Conservation (phyloP, 2,797 vertebrate genomes). For the Varecia variegata region DNA sequence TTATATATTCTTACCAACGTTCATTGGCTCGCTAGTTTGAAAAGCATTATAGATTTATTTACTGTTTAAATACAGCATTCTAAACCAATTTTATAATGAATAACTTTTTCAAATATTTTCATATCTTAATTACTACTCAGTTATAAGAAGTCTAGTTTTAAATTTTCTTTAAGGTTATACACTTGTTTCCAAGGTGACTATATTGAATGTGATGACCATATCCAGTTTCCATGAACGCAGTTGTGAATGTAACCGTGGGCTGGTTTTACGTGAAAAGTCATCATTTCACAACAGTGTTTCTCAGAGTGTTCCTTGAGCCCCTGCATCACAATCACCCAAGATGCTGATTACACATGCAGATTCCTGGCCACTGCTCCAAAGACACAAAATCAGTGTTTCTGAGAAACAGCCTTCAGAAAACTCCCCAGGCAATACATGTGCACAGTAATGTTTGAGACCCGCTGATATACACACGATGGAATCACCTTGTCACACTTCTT, state of each 20-base stretch:
- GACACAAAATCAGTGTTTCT: background rate
- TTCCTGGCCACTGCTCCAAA: background rate
- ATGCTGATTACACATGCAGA: background rate
- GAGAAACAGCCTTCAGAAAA: background rate
- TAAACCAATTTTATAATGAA: background rate
- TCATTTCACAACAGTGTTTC: background rate
- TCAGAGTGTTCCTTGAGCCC: background rate
- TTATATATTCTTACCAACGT: background rate
- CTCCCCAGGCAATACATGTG: background rate
- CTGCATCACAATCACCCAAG: background rate
- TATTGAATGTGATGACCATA: background rate
- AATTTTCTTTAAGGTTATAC: background rate
- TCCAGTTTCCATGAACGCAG: background rate
- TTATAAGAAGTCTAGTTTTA: background rate
- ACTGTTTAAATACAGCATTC: background rate
- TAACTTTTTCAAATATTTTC: constrained; percentile 24
- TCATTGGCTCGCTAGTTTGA: background rate
- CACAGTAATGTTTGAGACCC: background rate
- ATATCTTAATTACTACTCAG: background rate
- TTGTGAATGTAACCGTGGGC: background rate
- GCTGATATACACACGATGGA: background rate
- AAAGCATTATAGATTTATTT: background rate
- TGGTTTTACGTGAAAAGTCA: background rate
- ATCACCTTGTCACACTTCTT: background rate
- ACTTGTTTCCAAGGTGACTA: background rate